phyloP scores from a whole-genome alignment of 2,797 vertebrate species.

The Pseudocheirus occidentalis region DNA sequence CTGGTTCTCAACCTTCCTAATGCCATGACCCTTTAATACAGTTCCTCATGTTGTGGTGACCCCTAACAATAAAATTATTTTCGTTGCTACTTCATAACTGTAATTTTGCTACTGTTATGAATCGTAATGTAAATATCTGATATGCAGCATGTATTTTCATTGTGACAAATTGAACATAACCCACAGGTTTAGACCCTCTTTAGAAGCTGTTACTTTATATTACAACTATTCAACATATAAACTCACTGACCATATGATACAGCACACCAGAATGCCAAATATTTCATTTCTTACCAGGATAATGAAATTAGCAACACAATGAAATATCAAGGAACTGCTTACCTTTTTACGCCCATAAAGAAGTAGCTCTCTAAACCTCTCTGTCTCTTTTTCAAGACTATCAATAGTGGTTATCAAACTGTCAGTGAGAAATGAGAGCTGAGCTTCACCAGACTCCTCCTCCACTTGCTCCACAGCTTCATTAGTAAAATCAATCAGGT shows the following conservation, averaged over 20 bases:
- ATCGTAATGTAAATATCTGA: too few relatives aligned
- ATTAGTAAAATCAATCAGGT: slow-evolving; percentile 97
- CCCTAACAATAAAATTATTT: too few relatives aligned
- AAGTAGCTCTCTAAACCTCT: slow-evolving; percentile 95
- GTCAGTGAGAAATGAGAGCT: slow-evolving; percentile 94
- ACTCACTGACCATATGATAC: neutral
- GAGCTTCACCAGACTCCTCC: slow-evolving; percentile 92
- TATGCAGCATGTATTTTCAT: too few relatives aligned
- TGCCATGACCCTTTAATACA: too few relatives aligned
- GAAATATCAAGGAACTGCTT: neutral
- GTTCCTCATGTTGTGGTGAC: too few relatives aligned
- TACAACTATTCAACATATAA: neutral
- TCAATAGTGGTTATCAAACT: slow-evolving; percentile 87
- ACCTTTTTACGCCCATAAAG: slow-evolving; percentile 98
- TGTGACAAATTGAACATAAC: too few relatives aligned
- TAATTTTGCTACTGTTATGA: too few relatives aligned
- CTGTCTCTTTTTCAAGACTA: slow-evolving; percentile 92
- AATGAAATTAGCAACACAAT: neutral
- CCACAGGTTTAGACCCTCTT: too few relatives aligned
- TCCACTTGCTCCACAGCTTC: slow-evolving; percentile 91
- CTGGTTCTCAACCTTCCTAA: too few relatives aligned
- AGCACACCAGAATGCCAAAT: neutral
- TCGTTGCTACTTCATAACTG: too few relatives aligned
- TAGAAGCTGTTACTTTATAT: rapidly evolving
- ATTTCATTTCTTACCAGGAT: neutral